phyloP scores from a whole-genome alignment of 2,113 vertebrate species.

The Cyprinodon variegatus region DNA sequence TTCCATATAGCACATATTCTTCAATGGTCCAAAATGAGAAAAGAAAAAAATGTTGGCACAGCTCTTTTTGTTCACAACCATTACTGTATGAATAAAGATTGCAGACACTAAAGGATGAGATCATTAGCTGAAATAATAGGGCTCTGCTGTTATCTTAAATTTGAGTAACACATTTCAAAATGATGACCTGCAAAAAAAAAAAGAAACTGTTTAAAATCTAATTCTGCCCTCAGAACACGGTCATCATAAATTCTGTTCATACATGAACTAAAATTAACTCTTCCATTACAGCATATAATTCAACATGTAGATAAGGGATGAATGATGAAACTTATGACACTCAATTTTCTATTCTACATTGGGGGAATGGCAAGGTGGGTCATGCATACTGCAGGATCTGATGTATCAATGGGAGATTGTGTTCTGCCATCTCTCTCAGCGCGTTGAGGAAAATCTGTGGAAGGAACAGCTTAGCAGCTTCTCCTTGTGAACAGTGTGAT shows the following conservation, averaged over 20 bases:
- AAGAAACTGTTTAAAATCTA: constrained; percentile 34
- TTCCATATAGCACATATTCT: neutral
- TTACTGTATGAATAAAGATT: constrained; percentile 51
- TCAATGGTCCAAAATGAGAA: neutral
- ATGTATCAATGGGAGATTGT: constrained; percentile 48
- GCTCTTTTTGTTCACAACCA: constrained; percentile 46
- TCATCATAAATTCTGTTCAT: constrained; percentile 45
- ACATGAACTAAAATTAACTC: constrained; percentile 61
- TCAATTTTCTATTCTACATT: constrained; percentile 57
- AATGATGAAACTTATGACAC: constrained; percentile 62
- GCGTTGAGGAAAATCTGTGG: constrained; percentile 6
- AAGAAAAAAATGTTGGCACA: neutral
- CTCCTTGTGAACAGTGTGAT: constrained; percentile 33
- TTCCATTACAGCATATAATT: constrained; percentile 16
- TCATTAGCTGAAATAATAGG: constrained; percentile 71
- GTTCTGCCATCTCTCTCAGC: neutral
- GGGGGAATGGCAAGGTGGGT: constrained; percentile 56
- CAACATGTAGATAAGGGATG: constrained; percentile 35
- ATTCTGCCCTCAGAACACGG: constrained; percentile 55
- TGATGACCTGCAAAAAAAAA: constrained; percentile 45
- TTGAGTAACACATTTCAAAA: constrained; percentile 61
- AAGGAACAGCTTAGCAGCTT: neutral
- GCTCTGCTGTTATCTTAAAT: constrained; percentile 60
- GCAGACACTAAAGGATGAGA: constrained; percentile 66
- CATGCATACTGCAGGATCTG: constrained; percentile 50